Conservation (phyloP, 2,113 vertebrate species). For the Nothoprocta pentlandii region DNA sequence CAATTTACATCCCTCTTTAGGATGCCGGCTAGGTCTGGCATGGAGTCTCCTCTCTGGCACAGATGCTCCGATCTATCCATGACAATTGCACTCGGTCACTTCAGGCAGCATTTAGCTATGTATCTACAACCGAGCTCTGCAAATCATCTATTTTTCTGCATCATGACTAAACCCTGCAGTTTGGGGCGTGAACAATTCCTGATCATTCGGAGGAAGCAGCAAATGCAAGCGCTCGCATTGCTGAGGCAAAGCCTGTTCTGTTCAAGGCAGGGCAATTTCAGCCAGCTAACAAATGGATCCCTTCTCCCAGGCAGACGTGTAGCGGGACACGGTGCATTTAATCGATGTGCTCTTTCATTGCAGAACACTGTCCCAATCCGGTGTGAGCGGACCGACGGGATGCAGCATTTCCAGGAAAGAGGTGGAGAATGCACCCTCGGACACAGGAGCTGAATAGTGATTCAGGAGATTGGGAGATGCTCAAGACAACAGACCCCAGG, state of each 20-base stretch:
- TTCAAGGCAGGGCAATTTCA: conserved; percentile 39
- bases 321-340: conserved; percentile 40
- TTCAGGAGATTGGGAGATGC: conserved; percentile 57
- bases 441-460: conserved; percentile 24
- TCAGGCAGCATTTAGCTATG: background rate
- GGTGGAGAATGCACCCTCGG: background rate
- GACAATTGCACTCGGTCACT: background rate
- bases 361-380: background rate
- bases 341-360: conserved; percentile 36
- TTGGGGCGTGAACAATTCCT: background rate
- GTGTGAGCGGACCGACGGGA: conserved; percentile 14
- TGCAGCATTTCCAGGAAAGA: background rate
- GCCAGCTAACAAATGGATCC: conserved; percentile 34
- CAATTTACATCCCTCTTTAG: background rate
- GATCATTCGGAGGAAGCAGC: background rate
- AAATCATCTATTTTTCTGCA: background rate
- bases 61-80: background rate
- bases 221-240: conserved; percentile 19
- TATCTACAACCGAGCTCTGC: background rate
- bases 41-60: too few species aligned
- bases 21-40: background rate
- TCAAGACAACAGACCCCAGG: conserved; percentile 31
- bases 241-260: background rate
- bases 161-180: background rate
- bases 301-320: background rate